A percentile compares a stretch with the other conserved stretches of the same genome.
These are phyloP conservation scores for Synergus laeviventris DNA, from an alignment of 2,888 invertebrate genomes.

Conservation along the genomic window DNA sequence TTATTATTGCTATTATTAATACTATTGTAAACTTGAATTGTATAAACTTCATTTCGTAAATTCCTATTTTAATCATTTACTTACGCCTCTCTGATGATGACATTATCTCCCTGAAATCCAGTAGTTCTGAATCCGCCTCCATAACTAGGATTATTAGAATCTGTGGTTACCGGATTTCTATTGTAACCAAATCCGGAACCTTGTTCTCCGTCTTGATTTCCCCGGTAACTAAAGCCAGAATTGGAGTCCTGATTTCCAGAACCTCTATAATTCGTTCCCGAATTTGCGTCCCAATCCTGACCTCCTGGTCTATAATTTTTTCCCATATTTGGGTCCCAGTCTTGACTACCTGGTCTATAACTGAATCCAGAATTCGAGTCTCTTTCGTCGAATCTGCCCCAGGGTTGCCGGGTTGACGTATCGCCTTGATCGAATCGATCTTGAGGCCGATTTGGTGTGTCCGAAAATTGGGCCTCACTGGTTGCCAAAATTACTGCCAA, in stretches of 20 bases:
- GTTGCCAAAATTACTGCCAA: constrained; percentile 58
- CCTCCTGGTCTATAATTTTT: constrained; percentile 1
- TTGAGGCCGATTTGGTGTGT: constrained; percentile 39
- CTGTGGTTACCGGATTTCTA: constrained; percentile 5
- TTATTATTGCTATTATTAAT: no score
- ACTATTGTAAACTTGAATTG: no score
- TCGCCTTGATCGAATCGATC: constrained; percentile 58
- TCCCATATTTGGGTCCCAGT: constrained; percentile 23
- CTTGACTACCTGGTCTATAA: constrained; percentile 41
- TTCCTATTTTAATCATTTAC: constrained; percentile 45
- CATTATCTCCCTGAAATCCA: constrained; percentile 56
- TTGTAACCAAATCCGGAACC: constrained; percentile 44
- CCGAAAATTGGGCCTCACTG: constrained; percentile 54
- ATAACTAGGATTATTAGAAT: constrained; percentile 12
- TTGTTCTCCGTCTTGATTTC: constrained; percentile 58
- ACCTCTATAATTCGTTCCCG: not conserved
- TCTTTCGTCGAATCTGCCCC: constrained; percentile 63
- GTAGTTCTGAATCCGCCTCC: constrained; percentile 45
- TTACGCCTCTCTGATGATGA: constrained; percentile 71
- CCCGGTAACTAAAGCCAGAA: constrained; percentile 15
- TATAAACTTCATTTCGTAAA: not conserved
- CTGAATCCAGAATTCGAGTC: constrained; percentile 54
- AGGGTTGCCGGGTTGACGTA: constrained; percentile 58
- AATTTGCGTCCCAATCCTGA: not conserved
- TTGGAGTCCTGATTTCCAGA: not conserved